phyloP scores from a whole-genome alignment of 1,140 invertebrate species.

The Cyrtorhinus lividipennis region DNA sequence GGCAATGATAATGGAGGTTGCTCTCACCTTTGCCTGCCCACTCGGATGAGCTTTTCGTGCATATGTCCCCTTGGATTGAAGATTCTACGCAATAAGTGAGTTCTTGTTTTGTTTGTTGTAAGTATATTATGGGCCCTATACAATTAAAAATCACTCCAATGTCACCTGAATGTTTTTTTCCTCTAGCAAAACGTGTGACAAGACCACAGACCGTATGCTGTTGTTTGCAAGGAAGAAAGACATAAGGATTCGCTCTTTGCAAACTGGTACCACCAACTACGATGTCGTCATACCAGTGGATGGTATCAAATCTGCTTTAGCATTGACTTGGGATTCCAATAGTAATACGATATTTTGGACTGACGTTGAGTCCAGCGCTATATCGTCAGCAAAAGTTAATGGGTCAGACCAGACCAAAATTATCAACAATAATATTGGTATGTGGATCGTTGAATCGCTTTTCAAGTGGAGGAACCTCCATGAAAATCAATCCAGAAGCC shows the following conservation, averaged over 20 bases:
- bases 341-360: conserved; percentile 76
- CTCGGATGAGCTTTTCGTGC: conserved; percentile 51
- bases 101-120: no score
- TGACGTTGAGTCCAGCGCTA: conserved; percentile 66
- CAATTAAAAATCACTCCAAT: no score
- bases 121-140: no score
- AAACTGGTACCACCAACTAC: conserved; percentile 34
- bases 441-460: no score
- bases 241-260: conserved; percentile 52
- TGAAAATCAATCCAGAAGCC: no score
- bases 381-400: conserved; percentile 61
- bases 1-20: conserved; percentile 65
- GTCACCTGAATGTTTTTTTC: no score
- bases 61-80: conserved; percentile 72
- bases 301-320: conserved; percentile 64
- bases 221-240: conserved; percentile 70
- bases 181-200: conserved; percentile 46
- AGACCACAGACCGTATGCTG: conserved; percentile 57
- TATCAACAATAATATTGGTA: conserved; percentile 52
- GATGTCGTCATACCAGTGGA: conserved; percentile 63
- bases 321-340: conserved; percentile 66
- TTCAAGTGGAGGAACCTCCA: not conserved
- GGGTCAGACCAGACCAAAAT: conserved; percentile 54
- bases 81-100: conserved; percentile 48
- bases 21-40: conserved; percentile 77